Percentiles rank a stretch among this genome's conserved stretches.
Conservation (phyloP, 2,113 vertebrate genomes). For the Mobula hypostoma region DNA sequence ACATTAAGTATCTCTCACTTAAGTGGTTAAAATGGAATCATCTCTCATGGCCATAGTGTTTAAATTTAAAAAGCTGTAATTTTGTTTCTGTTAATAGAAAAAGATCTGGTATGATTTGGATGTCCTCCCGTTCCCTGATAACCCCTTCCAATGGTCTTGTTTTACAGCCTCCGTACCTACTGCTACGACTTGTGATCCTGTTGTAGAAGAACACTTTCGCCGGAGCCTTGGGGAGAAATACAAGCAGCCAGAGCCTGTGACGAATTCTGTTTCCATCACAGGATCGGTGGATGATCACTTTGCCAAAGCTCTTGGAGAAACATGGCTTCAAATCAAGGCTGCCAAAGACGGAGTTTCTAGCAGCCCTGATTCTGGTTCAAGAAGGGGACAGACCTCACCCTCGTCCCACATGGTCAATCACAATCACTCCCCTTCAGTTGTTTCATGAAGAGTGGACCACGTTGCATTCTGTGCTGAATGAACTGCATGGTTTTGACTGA, state of each 20-base stretch:
- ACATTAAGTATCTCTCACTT: background rate
- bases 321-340: conserved; percentile 94
- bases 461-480: conserved; percentile 37
- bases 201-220: conserved; percentile 97
- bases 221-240: conserved; percentile 96
- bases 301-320: conserved; percentile 94
- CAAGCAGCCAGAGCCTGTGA: conserved; percentile 84
- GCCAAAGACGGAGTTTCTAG: conserved; percentile 73
- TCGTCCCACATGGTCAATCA: conserved; percentile 86
- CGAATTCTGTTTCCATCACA: conserved; percentile 95
- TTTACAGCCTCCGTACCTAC: background rate
- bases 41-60: background rate
- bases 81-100: background rate
- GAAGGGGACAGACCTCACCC: conserved; percentile 72
- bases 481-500: conserved; percentile 64
- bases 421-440: conserved; percentile 87
- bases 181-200: conserved; percentile 79
- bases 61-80: background rate
- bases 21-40: too few species aligned
- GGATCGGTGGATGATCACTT: conserved; percentile 98
- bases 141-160: background rate
- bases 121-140: too few species aligned
- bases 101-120: background rate
- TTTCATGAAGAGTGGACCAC: conserved; percentile 69
- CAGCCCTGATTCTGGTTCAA: conserved; percentile 69